Percentiles rank a stretch among this genome's conserved stretches.
Evolutionary conservation across 30 jellyfish, hydroid and myxozoan genomes (phyloP).

Genomic region (Cassiopea andromeda): DNA sequence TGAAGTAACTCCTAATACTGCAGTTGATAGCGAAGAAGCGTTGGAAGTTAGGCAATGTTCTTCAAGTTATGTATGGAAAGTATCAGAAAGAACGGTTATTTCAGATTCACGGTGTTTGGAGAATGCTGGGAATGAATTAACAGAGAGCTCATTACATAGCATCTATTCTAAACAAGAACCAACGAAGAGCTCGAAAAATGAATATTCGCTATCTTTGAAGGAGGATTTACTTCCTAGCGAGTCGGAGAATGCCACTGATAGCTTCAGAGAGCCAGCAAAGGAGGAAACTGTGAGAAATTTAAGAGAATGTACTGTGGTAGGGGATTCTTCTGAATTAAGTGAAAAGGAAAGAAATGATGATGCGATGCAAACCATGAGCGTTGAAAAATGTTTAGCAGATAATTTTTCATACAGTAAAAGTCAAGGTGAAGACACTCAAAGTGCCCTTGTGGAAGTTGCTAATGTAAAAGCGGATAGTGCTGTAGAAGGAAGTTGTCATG

Average conservation of each 20-base stretch:
- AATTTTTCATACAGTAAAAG: too few species aligned
- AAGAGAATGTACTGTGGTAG: too few species aligned
- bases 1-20: neutral
- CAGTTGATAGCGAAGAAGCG: neutral
- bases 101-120: neutral
- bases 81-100: neutral
- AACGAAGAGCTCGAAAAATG: too few species aligned
- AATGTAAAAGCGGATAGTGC: neutral
- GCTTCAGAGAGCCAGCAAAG: too few species aligned
- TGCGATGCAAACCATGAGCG: too few species aligned
- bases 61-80: neutral
- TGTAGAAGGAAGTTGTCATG: neutral
- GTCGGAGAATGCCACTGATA: too few species aligned
- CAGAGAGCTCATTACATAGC: neutral
- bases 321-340: too few species aligned
- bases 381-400: too few species aligned
- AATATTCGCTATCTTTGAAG: too few species aligned
- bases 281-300: too few species aligned
- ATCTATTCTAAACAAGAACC: neutral
- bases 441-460: neutral
- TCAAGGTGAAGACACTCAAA: neutral
- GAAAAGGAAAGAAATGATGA: too few species aligned
- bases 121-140: neutral
- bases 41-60: neutral
- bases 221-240: too few species aligned